Percentiles rank a stretch among this genome's conserved stretches.
phyloP scores from a whole-genome alignment of 2,888 invertebrate genomes.

The Salpingus planirostris region DNA sequence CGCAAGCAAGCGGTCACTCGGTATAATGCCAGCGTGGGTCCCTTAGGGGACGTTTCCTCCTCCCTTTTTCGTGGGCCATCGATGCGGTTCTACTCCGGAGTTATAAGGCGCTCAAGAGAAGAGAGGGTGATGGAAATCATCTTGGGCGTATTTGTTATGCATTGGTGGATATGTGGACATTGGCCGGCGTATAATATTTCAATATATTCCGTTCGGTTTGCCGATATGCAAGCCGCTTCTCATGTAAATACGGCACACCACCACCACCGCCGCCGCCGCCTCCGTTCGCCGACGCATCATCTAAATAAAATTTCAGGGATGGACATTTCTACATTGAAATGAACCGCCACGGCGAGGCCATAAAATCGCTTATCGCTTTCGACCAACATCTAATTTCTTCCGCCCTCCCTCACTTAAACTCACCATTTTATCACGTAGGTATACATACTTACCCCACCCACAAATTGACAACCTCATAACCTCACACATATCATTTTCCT shows the following conservation, averaged over 20 bases:
- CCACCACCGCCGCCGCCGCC: too few relatives aligned
- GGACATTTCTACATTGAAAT: slow-evolving; percentile 29
- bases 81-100: too few relatives aligned
- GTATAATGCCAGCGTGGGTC: slow-evolving; percentile 27
- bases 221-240: slow-evolving; percentile 19
- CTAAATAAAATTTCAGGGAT: slow-evolving; percentile 35
- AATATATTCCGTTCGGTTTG: slow-evolving; percentile 33
- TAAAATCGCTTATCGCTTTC: neutral
- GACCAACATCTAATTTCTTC: too few relatives aligned
- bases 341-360: slow-evolving; percentile 14
- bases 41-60: too few relatives aligned
- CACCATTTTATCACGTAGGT: too few relatives aligned
- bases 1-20: slow-evolving; percentile 21
- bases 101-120: too few relatives aligned
- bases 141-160: slow-evolving; percentile 41
- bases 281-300: too few relatives aligned
- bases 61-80: too few relatives aligned
- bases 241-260: slow-evolving; percentile 21
- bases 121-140: slow-evolving; percentile 39
- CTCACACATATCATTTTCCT: too few relatives aligned
- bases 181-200: slow-evolving; percentile 41
- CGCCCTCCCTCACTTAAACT: too few relatives aligned
- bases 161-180: slow-evolving; percentile 41
- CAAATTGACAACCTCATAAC: too few relatives aligned
- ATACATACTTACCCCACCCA: too few relatives aligned